phyloP scores from a whole-genome alignment of 2,113 vertebrate genomes.

The Elaphurus davidianus region DNA sequence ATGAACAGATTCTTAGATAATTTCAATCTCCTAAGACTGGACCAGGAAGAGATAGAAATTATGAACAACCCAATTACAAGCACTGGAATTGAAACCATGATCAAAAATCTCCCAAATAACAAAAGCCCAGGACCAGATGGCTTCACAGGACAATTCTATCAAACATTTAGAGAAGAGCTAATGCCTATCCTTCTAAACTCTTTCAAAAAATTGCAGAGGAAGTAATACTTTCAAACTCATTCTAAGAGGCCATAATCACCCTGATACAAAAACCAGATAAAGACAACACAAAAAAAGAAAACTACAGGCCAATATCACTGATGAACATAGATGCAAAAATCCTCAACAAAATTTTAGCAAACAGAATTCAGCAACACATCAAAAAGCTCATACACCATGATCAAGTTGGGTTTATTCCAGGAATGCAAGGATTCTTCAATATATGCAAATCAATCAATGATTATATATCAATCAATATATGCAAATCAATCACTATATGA shows the following conservation, averaged over 20 bases:
- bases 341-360: neutral
- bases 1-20: neutral
- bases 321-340: neutral
- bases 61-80: neutral
- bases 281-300: neutral
- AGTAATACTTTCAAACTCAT: neutral
- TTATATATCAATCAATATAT: no score
- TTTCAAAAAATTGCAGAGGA: neutral
- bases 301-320: neutral
- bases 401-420: neutral
- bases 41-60: neutral
- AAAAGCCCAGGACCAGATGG: neutral
- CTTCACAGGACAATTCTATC: neutral
- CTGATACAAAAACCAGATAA: neutral
- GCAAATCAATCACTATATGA: neutral
- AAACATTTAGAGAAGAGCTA: neutral
- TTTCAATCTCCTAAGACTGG: neutral
- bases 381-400: neutral
- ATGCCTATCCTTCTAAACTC: neutral
- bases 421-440: no score
- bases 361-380: neutral
- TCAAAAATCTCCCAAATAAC: neutral
- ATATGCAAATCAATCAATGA: no score
- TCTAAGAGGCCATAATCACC: neutral
- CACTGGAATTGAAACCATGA: neutral